These are phyloP conservation scores for Yponomeuta malinellus DNA, from an alignment of 2,888 invertebrate species.

Conservation along the genomic window DNA sequence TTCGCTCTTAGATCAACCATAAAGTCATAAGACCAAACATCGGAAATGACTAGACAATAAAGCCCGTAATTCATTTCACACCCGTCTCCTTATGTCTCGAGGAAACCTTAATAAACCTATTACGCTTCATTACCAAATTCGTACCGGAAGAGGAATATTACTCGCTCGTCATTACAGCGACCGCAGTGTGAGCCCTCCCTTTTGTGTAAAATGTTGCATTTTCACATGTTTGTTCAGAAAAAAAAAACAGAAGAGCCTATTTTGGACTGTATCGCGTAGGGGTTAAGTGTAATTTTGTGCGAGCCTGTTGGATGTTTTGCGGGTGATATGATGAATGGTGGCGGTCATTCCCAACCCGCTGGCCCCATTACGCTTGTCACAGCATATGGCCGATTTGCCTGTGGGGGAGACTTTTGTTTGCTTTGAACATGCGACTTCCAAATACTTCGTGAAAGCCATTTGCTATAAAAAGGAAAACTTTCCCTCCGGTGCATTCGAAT, in stretches of 20 bases:
- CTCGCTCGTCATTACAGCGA: constrained; percentile 62
- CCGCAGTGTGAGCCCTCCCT: constrained; percentile 59
- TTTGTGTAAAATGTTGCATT: constrained; percentile 54
- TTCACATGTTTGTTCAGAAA: constrained; percentile 43
- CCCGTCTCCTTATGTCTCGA: constrained; percentile 39
- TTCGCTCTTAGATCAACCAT: not conserved
- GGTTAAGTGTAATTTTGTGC: constrained; percentile 38
- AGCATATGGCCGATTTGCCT: constrained; percentile 61
- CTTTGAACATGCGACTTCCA: constrained; percentile 32
- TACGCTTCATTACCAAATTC: constrained; percentile 69
- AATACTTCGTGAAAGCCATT: not conserved
- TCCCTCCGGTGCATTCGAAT: not conserved
- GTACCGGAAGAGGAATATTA: constrained; percentile 65
- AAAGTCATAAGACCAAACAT: not conserved
- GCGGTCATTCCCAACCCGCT: constrained; percentile 55
- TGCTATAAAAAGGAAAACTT: not conserved
- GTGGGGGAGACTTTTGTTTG: constrained; percentile 48
- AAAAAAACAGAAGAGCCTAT: constrained; percentile 29
- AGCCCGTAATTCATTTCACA: constrained; percentile 57
- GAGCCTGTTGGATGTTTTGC: constrained; percentile 40
- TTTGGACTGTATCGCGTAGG: constrained; percentile 35
- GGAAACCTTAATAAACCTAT: constrained; percentile 65
- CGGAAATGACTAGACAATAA: constrained; percentile 15
- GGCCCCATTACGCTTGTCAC: constrained; percentile 50
- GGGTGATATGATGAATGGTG: constrained; percentile 58